phyloP scores from a whole-genome alignment of 2,113 vertebrate species.

The Planiliza haematocheilus region DNA sequence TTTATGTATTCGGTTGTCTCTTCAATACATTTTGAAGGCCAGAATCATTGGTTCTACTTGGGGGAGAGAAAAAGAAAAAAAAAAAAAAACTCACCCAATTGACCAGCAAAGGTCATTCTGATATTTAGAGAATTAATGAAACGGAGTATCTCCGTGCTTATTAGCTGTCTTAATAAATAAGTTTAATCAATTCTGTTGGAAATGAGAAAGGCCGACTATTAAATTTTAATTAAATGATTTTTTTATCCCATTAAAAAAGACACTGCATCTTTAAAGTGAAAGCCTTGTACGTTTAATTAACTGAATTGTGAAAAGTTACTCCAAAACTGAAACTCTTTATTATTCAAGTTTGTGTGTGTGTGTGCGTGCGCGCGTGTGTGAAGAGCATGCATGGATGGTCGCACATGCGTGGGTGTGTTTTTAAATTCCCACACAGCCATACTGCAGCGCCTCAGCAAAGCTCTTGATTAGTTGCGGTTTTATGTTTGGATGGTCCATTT shows the following conservation, averaged over 20 bases:
- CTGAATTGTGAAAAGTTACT: constrained; percentile 11
- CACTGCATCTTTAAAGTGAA: constrained; percentile 20
- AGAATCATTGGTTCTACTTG: constrained; percentile 3
- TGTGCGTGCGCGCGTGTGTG: constrained; percentile 20
- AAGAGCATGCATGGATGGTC: neutral
- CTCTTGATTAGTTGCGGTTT: constrained; percentile 82
- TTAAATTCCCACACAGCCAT: constrained; percentile 53
- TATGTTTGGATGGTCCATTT: constrained; percentile 83
- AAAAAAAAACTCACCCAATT: too few species aligned
- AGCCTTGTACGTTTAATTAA: constrained; percentile 29
- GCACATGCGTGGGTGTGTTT: constrained; percentile 55
- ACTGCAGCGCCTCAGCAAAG: constrained; percentile 63
- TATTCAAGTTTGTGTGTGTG: constrained; percentile 9
- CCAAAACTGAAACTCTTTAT: constrained; percentile 26
- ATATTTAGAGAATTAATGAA: constrained; percentile 15
- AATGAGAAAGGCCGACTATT: constrained; percentile 19
- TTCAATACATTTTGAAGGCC: constrained; percentile 28
- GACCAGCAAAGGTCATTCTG: constrained; percentile 1
- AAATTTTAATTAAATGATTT: neutral
- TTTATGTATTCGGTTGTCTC: too few species aligned
- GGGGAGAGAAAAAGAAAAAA: too few species aligned
- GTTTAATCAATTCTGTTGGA: constrained; percentile 18
- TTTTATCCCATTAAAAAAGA: neutral
- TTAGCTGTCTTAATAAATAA: constrained; percentile 5
- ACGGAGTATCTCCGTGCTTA: constrained; percentile 6